Conservation (phyloP, 2,888 invertebrate species). For the Drosophila percnosoma region DNA sequence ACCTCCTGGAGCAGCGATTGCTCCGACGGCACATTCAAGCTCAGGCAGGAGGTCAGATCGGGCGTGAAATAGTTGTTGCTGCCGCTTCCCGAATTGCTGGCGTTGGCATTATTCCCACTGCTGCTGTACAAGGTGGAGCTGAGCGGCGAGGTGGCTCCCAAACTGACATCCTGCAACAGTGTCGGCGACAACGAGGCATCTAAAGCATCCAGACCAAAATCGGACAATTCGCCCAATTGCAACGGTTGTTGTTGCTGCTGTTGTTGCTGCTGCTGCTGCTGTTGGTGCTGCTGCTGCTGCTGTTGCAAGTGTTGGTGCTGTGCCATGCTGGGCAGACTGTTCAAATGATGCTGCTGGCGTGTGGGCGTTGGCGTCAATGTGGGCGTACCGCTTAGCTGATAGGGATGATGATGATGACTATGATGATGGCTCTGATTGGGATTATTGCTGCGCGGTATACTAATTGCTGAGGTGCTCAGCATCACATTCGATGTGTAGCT, state of each 20-base stretch:
- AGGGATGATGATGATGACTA: slow-evolving; percentile 74
- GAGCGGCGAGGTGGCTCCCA: slow-evolving; percentile 81
- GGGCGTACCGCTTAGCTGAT: slow-evolving; percentile 68
- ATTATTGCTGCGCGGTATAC: slow-evolving; percentile 83
- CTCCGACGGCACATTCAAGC: slow-evolving; percentile 54
- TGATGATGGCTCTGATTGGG: slow-evolving; percentile 82
- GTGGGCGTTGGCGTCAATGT: slow-evolving; percentile 46
- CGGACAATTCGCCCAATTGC: slow-evolving; percentile 83
- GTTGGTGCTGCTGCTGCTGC: slow-evolving; percentile 69
- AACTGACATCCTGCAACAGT: slow-evolving; percentile 83
- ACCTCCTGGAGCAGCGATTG: slow-evolving; percentile 59
- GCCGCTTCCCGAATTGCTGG: slow-evolving; percentile 24
- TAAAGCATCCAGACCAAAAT: slow-evolving; percentile 83
- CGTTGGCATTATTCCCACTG: slow-evolving; percentile 41
- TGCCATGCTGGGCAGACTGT: slow-evolving; percentile 76
- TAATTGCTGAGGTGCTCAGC: slow-evolving; percentile 83
- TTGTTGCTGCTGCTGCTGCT: slow-evolving; percentile 56
- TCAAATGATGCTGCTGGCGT: slow-evolving; percentile 62
- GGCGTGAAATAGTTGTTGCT: slow-evolving; percentile 64
- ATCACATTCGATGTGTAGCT: slow-evolving; percentile 79
- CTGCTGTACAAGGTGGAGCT: slow-evolving; percentile 69
- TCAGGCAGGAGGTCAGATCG: slow-evolving; percentile 67
- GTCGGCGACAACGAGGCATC: slow-evolving; percentile 84
- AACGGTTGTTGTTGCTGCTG: slow-evolving; percentile 56
- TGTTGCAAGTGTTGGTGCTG: slow-evolving; percentile 65